Evolutionary conservation across 1,140 invertebrate species (phyloP).

Genomic region (Drosophila orosa): DNA sequence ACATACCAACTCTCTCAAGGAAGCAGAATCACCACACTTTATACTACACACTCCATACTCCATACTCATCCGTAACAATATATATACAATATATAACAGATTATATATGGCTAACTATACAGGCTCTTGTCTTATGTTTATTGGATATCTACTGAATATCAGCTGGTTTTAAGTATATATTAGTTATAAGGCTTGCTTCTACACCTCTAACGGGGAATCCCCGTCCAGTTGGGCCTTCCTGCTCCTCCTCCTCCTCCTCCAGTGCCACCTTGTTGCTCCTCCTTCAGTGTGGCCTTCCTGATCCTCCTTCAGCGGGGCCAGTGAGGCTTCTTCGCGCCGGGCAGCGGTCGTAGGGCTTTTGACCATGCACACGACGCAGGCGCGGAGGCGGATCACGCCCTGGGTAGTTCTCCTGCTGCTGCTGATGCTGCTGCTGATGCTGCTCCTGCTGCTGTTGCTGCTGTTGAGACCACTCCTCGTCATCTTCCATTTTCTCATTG

Average conservation of each 20-base stretch:
- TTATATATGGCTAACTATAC: neutral
- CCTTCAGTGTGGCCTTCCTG: neutral
- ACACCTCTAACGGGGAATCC: neutral
- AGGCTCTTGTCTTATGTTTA: neutral
- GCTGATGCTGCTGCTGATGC: no score
- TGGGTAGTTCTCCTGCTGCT: rapidly evolving
- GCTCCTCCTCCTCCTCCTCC: neutral
- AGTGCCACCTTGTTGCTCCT: neutral
- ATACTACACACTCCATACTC: neutral
- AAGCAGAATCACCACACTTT: neutral
- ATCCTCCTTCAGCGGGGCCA: neutral
- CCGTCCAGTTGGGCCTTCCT: neutral
- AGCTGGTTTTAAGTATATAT: neutral
- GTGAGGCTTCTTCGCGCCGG: neutral
- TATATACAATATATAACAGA: no score
- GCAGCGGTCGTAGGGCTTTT: neutral
- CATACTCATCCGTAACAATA: neutral
- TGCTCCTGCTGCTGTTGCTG: neutral
- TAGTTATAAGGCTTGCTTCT: neutral
- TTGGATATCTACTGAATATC: no score
- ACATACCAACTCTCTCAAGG: neutral
- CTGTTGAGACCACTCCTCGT: neutral
- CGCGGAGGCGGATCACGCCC: neutral
- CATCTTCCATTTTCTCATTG: neutral
- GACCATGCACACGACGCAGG: neutral